Conservation (phyloP, 37 sponge, comb jelly and placozoan species). For the Amphimedon queenslandica region DNA sequence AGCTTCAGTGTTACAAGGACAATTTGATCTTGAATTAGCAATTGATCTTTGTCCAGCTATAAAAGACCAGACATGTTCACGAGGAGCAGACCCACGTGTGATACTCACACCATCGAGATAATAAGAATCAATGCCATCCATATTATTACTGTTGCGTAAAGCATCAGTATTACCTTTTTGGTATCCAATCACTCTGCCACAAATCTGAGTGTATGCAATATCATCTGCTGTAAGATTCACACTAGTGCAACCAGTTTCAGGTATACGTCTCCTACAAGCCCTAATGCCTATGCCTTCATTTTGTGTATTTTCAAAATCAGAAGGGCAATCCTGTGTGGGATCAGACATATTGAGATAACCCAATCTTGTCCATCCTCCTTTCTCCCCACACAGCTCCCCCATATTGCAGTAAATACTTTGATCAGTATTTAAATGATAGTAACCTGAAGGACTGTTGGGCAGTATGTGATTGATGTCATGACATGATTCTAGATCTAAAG, state of each 20-base stretch:
- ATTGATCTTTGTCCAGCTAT: background rate
- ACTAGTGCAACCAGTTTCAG: background rate
- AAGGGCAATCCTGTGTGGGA: background rate
- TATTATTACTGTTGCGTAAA: background rate
- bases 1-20: constrained; percentile 4
- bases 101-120: constrained; percentile 6
- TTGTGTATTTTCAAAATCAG: background rate
- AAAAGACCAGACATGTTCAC: constrained; percentile 19
- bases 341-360: background rate
- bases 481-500: background rate
- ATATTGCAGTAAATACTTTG: background rate
- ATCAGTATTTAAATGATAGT: background rate
- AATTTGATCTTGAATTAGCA: background rate
- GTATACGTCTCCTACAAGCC: background rate
- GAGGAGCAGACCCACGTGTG: background rate
- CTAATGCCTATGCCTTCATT: background rate
- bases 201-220: background rate
- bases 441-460: background rate
- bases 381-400: background rate
- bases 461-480: background rate
- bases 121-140: background rate
- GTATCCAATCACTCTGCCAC: background rate
- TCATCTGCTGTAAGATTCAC: background rate
- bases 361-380: background rate
- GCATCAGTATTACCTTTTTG: background rate